Conservation (phyloP, 1,140 invertebrate genomes). For the Panulirus ornatus region DNA sequence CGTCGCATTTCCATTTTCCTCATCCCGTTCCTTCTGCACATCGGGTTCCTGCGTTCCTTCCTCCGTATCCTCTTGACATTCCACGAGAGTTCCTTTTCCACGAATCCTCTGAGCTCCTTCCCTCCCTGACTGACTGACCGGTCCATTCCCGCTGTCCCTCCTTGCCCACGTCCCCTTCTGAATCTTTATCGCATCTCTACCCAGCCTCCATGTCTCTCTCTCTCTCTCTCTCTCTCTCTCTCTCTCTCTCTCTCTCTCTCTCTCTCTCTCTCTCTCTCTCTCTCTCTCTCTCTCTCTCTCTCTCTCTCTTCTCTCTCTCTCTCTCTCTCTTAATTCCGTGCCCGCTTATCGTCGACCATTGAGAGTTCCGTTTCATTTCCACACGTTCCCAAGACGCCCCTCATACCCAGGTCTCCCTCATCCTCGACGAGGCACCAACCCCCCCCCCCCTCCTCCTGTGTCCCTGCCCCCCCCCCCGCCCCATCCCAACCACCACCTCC, state of each 20-base stretch:
- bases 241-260: too few species aligned
- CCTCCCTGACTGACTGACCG: not conserved
- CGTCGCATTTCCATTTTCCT: not conserved
- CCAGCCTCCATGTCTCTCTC: not conserved
- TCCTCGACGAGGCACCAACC: too few species aligned
- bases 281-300: constrained; percentile 26
- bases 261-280: constrained; percentile 23
- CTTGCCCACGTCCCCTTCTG: not conserved
- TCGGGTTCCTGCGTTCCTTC: not conserved
- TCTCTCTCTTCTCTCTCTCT: constrained; percentile 31
- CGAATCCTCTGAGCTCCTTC: too few species aligned
- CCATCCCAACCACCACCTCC: too few species aligned
- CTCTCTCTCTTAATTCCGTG: constrained; percentile 23
- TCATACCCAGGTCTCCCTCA: too few species aligned
- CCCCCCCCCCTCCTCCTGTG: too few species aligned
- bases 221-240: too few species aligned
- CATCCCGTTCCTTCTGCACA: not conserved
- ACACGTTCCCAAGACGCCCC: too few species aligned
- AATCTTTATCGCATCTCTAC: not conserved
- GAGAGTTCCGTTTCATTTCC: too few species aligned
- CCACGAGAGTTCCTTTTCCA: too few species aligned
- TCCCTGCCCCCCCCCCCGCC: too few species aligned
- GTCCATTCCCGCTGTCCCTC: not conserved
- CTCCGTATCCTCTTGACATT: not conserved
- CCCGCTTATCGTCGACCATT: too few species aligned